phyloP scores from a whole-genome alignment of 2,113 vertebrate genomes.

The Coregonus clupeaformis region DNA sequence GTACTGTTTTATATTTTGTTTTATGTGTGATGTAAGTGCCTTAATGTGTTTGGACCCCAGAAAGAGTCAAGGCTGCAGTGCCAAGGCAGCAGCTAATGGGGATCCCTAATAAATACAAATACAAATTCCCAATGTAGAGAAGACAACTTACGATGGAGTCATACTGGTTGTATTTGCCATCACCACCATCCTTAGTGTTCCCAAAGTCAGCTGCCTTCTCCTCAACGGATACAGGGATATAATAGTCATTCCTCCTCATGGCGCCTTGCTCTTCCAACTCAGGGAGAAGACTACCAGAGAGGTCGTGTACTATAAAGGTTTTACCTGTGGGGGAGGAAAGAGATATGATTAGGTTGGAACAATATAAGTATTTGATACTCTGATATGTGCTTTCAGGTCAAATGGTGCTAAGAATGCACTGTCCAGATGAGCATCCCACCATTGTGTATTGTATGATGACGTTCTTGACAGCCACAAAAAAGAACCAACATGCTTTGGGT shows the following conservation, averaged over 20 bases:
- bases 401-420: background rate
- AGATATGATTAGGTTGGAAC: background rate
- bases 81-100: too few relatives aligned
- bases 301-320: constrained; percentile 28
- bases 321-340: constrained; percentile 27
- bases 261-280: constrained; percentile 25
- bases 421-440: background rate
- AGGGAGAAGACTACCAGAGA: constrained; percentile 31
- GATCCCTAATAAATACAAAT: too few relatives aligned
- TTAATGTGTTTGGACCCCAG: too few relatives aligned
- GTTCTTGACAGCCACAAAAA: background rate
- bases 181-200: constrained; percentile 61
- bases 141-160: constrained; percentile 78
- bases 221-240: constrained; percentile 68
- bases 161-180: constrained; percentile 67
- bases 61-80: too few relatives aligned
- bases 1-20: too few relatives aligned
- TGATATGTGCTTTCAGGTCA: background rate
- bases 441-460: background rate
- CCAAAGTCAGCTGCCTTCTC: constrained; percentile 71
- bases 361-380: background rate
- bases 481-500: background rate
- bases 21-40: too few relatives aligned
- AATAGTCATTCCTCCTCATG: constrained; percentile 77
- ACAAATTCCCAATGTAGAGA: background rate